Evolutionary conservation across 2,888 invertebrate genomes (phyloP).

Genomic region (Apamea crenata): DNA sequence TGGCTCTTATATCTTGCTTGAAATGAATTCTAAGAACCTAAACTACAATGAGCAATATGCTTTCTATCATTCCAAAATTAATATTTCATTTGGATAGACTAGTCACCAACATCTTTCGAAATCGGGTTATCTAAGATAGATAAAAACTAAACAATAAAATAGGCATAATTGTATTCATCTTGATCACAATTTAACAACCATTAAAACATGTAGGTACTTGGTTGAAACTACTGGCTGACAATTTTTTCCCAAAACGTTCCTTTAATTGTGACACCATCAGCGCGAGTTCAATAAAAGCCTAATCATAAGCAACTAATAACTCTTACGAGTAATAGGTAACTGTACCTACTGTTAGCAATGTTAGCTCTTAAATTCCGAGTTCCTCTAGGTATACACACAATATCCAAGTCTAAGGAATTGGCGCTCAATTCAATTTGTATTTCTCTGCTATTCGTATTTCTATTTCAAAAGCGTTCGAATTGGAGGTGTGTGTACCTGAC

Average conservation of each 20-base stretch:
- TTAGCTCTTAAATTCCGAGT: constrained; percentile 20
- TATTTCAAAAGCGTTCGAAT: constrained; percentile 52
- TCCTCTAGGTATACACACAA: constrained; percentile 10
- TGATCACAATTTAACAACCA: neutral
- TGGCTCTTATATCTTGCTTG: constrained; percentile 6
- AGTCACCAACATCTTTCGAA: neutral
- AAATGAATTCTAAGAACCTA: neutral
- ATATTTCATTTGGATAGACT: neutral
- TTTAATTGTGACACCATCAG: constrained; percentile 19
- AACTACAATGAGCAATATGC: constrained; percentile 16
- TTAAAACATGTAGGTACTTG: neutral
- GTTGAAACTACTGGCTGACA: neutral
- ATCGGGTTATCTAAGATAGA: neutral
- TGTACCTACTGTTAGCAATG: neutral
- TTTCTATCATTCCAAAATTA: constrained; percentile 23
- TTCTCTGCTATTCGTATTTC: constrained; percentile 54
- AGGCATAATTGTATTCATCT: neutral
- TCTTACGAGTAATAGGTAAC: neutral
- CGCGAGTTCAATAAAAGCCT: neutral
- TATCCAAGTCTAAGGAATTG: constrained; percentile 29
- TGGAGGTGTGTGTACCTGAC: constrained; percentile 39
- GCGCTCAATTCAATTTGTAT: constrained; percentile 59
- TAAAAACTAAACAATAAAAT: neutral
- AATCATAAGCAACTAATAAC: constrained; percentile 14
- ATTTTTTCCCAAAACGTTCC: neutral